phyloP scores from a whole-genome alignment of 1,140 invertebrate species.

The Zaprionus camerounensis region DNA sequence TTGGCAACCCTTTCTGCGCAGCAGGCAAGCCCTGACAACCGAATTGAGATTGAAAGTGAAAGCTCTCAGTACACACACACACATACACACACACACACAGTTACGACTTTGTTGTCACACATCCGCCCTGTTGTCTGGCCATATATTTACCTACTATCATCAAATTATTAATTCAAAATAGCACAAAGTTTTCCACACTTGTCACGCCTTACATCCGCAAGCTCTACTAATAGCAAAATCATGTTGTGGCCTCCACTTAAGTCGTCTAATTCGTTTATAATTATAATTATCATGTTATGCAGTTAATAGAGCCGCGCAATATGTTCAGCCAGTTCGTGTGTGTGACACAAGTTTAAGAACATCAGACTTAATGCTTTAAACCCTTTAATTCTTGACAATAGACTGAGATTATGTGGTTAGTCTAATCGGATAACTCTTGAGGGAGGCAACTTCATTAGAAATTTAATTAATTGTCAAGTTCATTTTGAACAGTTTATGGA shows the following conservation, averaged over 20 bases:
- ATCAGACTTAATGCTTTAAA: neutral
- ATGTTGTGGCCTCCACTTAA: constrained; percentile 49
- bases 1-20: constrained; percentile 46
- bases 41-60: constrained; percentile 7
- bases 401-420: neutral
- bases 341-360: constrained; percentile 16
- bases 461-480: no score
- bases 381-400: neutral
- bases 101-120: constrained; percentile 30
- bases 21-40: constrained; percentile 6
- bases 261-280: constrained; percentile 43
- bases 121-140: constrained; percentile 51
- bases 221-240: constrained; percentile 56
- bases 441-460: neutral
- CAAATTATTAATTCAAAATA: constrained; percentile 74
- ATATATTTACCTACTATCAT: constrained; percentile 56
- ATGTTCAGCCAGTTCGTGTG: constrained; percentile 13
- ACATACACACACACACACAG: neutral
- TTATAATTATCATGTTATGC: constrained; percentile 70
- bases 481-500: no score
- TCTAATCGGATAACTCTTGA: neutral
- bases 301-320: constrained; percentile 34
- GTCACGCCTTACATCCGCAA: constrained; percentile 43
- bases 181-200: constrained; percentile 60
- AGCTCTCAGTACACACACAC: constrained; percentile 3